Evolutionary conservation across 2,113 vertebrate species (phyloP), one percentile per base, ranked within the genome.

Genomic region (Eonycteris spelaea): DNA sequence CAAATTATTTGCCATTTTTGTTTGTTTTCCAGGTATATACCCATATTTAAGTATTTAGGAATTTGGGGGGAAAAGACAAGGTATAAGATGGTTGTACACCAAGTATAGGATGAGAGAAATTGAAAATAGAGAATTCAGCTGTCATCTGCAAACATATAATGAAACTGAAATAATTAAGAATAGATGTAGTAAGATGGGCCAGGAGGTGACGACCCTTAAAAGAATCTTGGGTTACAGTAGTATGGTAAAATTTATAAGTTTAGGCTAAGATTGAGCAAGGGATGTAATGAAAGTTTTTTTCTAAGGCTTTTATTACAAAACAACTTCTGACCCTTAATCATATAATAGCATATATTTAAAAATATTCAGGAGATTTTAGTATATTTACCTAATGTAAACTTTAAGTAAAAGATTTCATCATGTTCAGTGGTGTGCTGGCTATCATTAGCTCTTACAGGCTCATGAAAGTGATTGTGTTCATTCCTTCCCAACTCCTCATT

Each of bases 61-160:
- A 59, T 30, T 33, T 59, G 35, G 43, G 26, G 33, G 1, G 12
- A 13, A 40, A 74, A 5, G 48, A 19, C 18, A 40, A 74, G 7
- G 48, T 53, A 30, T 24, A 67, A 16, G 4, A 35, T 55, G 30
- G 11, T 43, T 45, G 22, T 45, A 16, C 0, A 0, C 43, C 24
- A 91, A 73, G 2, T 38, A 24, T 4, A 33, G 19, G 12, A 55
- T 35, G 2, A 12, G 10, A 38, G 21, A 57, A 73, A 70, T 21
- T 45, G 5, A 65, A 57, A 30, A 30, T 10, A 57, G 40, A 35
- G 48, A 71, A 3, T 7, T 38, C 19, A 79, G 38, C 16, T 38
- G 14, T 0, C 59, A 61, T n/a, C 59, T 74, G 9, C 35, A 73
- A 87, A 24, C 10, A 5, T 67, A 7, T 22, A 15, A 35, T 28